Evolutionary conservation across 2,113 vertebrate genomes (phyloP).

Genomic region (Phaetusa simplex): DNA sequence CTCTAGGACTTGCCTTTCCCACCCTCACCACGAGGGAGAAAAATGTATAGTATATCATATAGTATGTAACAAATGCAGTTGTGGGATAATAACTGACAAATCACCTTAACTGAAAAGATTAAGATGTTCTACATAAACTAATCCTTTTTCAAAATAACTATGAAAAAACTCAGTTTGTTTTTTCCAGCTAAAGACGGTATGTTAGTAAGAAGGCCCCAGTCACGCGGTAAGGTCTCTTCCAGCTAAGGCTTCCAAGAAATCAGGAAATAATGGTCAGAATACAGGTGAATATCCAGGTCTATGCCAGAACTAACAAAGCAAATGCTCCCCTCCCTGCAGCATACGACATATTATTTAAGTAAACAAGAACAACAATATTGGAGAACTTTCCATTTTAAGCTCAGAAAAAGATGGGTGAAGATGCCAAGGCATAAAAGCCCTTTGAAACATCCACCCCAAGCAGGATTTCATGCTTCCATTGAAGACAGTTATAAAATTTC

Average conservation of each 20-base stretch:
- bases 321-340: accelerated
- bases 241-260: not conserved
- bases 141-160: not conserved
- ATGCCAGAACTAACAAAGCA: not conserved
- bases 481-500: not conserved
- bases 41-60: not conserved
- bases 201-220: not conserved
- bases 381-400: not conserved
- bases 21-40: not conserved
- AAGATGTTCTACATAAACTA: not conserved
- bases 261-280: not conserved
- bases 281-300: too few relatives aligned
- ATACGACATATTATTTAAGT: not conserved
- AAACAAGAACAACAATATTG: not conserved
- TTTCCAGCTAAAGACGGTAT: not conserved
- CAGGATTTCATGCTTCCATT: not conserved
- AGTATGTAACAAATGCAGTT: not conserved
- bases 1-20: not conserved
- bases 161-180: not conserved
- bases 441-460: not conserved
- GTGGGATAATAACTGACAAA: not conserved
- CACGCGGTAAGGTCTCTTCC: not conserved
- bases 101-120: not conserved
- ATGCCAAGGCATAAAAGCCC: not conserved
- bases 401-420: not conserved